A percentile compares a stretch with the other conserved stretches of the same genome.
Conservation (phyloP, 2,888 invertebrate species). For the Parthenolecanium corni region DNA sequence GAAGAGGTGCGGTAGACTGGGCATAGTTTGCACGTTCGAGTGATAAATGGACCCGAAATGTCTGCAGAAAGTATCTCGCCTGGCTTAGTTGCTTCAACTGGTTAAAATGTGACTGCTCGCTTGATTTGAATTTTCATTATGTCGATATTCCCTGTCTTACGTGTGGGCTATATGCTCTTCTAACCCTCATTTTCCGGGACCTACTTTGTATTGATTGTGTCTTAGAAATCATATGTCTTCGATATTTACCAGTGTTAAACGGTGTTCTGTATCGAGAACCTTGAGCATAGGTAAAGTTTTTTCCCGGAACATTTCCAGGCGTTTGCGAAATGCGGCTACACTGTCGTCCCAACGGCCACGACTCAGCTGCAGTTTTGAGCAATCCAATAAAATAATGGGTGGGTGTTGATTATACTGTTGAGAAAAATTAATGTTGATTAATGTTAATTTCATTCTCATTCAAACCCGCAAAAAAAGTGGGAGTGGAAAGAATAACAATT, state of each 20-base stretch:
- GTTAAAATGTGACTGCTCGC: too few species aligned
- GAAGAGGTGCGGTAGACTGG: too few species aligned
- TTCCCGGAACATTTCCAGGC: slow-evolving; percentile 76
- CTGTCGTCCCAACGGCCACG: slow-evolving; percentile 75
- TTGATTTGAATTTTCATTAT: too few species aligned
- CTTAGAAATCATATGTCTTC: background rate
- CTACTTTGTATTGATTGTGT: background rate
- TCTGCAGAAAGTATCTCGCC: too few species aligned
- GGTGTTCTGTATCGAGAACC: slow-evolving; percentile 63
- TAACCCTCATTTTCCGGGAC: too few species aligned
- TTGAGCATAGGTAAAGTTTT: slow-evolving; percentile 81
- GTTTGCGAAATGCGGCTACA: slow-evolving; percentile 67
- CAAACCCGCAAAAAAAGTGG: background rate
- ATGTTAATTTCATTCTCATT: background rate
- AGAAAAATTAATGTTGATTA: slow-evolving; percentile 30
- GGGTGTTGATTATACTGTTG: slow-evolving; percentile 63
- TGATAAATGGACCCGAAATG: too few species aligned
- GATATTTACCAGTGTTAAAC: slow-evolving; percentile 60
- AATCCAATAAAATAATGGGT: slow-evolving; percentile 73
- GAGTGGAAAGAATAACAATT: background rate
- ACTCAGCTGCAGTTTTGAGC: slow-evolving; percentile 78
- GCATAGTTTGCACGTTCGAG: too few species aligned
- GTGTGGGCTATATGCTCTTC: too few species aligned
- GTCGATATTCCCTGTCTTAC: too few species aligned
- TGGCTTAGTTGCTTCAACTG: too few species aligned